Evolutionary conservation across 2,113 vertebrate species (phyloP).

Genomic region (Poeciliopsis retropinna): DNA sequence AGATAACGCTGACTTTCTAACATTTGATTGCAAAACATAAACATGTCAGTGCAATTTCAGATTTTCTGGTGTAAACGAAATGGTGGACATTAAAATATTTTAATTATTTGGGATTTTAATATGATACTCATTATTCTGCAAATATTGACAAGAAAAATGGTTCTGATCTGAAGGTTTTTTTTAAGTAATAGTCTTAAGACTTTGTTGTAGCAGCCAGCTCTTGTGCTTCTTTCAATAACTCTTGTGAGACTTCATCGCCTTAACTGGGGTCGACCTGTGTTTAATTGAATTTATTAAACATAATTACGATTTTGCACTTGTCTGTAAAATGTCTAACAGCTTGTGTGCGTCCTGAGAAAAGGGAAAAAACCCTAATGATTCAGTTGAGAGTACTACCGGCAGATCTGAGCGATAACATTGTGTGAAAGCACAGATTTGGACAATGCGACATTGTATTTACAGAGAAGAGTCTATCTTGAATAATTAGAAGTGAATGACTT

Average conservation of each 20-base stretch:
- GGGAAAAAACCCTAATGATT: background rate
- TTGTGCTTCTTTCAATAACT: background rate
- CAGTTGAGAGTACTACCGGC: too few relatives aligned
- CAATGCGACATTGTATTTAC: background rate
- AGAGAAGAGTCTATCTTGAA: background rate
- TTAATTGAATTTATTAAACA: constrained; percentile 1
- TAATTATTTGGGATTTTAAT: background rate
- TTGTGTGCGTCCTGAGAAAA: background rate
- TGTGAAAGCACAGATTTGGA: background rate
- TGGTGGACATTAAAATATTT: background rate
- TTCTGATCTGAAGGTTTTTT: too few relatives aligned
- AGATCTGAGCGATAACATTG: too few relatives aligned
- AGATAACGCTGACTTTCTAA: background rate
- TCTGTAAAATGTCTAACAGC: background rate
- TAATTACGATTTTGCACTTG: background rate
- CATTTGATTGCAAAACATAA: background rate
- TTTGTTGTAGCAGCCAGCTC: background rate
- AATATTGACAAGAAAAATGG: background rate
- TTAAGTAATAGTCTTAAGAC: background rate
- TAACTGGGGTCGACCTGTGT: background rate
- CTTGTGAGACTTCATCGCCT: background rate
- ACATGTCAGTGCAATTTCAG: background rate
- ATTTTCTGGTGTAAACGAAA: background rate
- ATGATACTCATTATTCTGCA: background rate
- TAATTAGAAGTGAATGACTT: background rate